Conservation (phyloP, 2,113 vertebrate genomes). For the Eupsittula cactorum region DNA sequence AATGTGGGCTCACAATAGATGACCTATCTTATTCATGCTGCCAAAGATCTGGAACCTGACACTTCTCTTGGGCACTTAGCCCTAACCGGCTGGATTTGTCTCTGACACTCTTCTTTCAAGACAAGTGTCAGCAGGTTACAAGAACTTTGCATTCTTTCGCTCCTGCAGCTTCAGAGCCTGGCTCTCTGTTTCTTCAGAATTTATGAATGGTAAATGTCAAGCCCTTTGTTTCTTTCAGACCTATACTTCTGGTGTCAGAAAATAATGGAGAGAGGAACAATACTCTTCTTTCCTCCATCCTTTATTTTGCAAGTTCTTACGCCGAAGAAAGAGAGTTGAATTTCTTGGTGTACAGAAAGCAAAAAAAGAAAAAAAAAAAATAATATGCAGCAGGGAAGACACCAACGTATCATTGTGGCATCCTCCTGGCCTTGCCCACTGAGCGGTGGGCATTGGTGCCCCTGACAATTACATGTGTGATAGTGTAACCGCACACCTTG, state of each 20-base stretch:
- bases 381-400: conserved; percentile 13
- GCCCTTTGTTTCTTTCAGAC: conserved; percentile 57
- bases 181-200: conserved; percentile 60
- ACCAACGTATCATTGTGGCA: background rate
- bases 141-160: conserved; percentile 65
- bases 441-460: background rate
- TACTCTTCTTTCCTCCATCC: background rate
- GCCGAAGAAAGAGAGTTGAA: background rate
- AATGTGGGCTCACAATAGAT: conserved; percentile 24
- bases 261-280: conserved; percentile 35
- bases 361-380: conserved; percentile 59
- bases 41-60: conserved; percentile 57
- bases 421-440: background rate
- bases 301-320: conserved; percentile 54
- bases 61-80: conserved; percentile 31
- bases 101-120: conserved; percentile 28
- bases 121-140: conserved; percentile 50
- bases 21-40: conserved; percentile 23
- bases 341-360: background rate
- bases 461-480: background rate
- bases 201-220: conserved; percentile 73
- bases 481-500: background rate
- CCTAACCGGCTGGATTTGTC: conserved; percentile 11
- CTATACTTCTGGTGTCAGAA: conserved; percentile 35
- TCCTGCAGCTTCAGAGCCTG: conserved; percentile 54